A percentile compares a stretch with the other conserved stretches of the same genome.
These are phyloP conservation scores for Lomographa bimaculata DNA, from an alignment of 2,888 invertebrate genomes.

Conservation along the genomic window DNA sequence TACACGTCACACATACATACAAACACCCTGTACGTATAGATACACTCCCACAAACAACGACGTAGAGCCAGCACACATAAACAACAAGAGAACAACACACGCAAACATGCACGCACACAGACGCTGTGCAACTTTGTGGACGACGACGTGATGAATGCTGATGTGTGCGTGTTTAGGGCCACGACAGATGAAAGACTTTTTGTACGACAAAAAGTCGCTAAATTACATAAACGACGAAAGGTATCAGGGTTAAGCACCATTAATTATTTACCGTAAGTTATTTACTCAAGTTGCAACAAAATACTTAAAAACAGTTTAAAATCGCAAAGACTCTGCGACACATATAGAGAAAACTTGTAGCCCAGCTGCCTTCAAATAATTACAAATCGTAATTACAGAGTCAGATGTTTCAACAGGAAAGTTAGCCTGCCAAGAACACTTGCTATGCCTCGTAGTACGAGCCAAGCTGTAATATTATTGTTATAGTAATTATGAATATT, in stretches of 20 bases:
- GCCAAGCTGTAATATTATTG: too few species aligned
- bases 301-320: too few species aligned
- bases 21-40: slow-evolving; percentile 32
- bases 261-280: too few species aligned
- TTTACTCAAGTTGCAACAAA: too few species aligned
- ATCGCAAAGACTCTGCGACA: not conserved
- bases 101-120: slow-evolving; percentile 23
- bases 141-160: slow-evolving; percentile 24
- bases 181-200: slow-evolving; percentile 12
- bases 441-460: too few species aligned
- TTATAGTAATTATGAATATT: too few species aligned
- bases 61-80: slow-evolving; percentile 12
- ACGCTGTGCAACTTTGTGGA: slow-evolving; percentile 17
- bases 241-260: too few species aligned
- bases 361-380: too few species aligned
- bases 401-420: too few species aligned
- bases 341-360: too few species aligned
- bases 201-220: not conserved
- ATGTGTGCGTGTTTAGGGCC: slow-evolving; percentile 33
- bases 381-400: too few species aligned
- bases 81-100: slow-evolving; percentile 29
- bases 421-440: too few species aligned
- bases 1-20: slow-evolving; percentile 36
- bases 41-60: slow-evolving; percentile 22
- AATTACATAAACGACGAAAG: not conserved